Conservation (phyloP, 2,113 vertebrate species). For the Corythoichthys haematopterus region DNA sequence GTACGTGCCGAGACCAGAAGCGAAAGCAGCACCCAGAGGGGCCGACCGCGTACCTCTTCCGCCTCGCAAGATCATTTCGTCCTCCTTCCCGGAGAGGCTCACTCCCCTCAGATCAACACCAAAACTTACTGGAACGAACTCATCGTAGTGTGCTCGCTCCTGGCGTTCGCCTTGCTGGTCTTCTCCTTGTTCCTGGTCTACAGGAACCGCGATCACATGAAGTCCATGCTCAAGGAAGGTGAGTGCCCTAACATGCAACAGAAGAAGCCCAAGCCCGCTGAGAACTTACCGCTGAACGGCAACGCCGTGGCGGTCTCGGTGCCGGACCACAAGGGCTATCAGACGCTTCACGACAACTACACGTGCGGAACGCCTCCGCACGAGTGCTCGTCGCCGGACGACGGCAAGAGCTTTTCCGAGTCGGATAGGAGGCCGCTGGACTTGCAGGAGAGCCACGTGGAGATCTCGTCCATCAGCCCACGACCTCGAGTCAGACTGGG, state of each 20-base stretch:
- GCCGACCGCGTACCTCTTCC: constrained; percentile 63
- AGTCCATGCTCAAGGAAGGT: constrained; percentile 82
- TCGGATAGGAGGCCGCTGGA: constrained; percentile 84
- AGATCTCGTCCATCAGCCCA: constrained; percentile 82
- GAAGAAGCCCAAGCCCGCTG: constrained; percentile 75
- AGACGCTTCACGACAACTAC: constrained; percentile 87
- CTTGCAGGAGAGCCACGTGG: constrained; percentile 82
- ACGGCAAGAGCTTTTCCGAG: constrained; percentile 76
- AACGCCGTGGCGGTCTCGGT: constrained; percentile 64
- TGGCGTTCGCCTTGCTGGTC: constrained; percentile 71
- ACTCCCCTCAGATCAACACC: constrained; percentile 63
- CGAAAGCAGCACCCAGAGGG: constrained; percentile 66
- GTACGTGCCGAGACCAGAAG: constrained; percentile 61
- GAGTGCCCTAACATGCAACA: constrained; percentile 77
- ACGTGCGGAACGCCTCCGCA: constrained; percentile 77
- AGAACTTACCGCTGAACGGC: constrained; percentile 87
- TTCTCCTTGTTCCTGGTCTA: constrained; percentile 81
- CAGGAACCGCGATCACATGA: constrained; percentile 80
- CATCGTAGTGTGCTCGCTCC: constrained; percentile 82
- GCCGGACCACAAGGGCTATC: constrained; percentile 90
- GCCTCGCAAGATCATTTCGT: constrained; percentile 54
- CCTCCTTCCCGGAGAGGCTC: constrained; percentile 64
- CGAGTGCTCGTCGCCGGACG: constrained; percentile 72
- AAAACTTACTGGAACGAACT: constrained; percentile 94
- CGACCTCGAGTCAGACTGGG: constrained; percentile 89